These are phyloP conservation scores for Spea multiplicata DNA, from an alignment of 2,113 vertebrate genomes.

Conservation along the genomic window DNA sequence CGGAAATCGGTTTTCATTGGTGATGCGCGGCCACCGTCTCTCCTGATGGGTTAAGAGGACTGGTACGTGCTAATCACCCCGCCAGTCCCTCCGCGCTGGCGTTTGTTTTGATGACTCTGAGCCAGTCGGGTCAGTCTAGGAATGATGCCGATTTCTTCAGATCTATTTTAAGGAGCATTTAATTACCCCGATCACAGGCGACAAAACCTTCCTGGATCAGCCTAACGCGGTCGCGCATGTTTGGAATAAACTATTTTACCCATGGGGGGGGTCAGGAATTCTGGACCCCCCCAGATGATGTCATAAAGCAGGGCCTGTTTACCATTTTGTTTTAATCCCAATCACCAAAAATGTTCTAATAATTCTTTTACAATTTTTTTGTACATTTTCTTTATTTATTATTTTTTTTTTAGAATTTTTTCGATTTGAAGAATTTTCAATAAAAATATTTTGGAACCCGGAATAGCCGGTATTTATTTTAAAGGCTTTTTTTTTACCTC, in stretches of 20 bases:
- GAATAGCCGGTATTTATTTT: too few species aligned
- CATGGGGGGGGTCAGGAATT: background rate
- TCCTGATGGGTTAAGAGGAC: too few species aligned
- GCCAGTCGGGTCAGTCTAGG: background rate
- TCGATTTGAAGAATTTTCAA: too few species aligned
- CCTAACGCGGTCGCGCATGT: background rate
- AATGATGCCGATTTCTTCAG: background rate
- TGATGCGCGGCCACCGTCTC: too few species aligned
- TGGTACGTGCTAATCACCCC: background rate
- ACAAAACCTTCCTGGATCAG: background rate
- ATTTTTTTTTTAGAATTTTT: too few species aligned
- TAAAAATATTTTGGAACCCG: too few species aligned
- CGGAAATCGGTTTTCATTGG: too few species aligned
- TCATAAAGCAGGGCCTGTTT: background rate
- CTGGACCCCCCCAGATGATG: background rate
- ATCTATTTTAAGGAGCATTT: background rate
- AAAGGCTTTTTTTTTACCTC: slow-evolving; percentile 66
- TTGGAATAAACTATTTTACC: background rate
- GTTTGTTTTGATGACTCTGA: background rate
- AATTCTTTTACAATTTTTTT: too few species aligned
- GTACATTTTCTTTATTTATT: too few species aligned
- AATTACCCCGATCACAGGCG: background rate
- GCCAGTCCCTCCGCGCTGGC: background rate
- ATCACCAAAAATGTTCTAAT: too few species aligned
- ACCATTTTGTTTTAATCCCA: too few species aligned